Evolutionary conservation across 2,113 vertebrate species (phyloP).

Genomic region (Cygnus buccinator): DNA sequence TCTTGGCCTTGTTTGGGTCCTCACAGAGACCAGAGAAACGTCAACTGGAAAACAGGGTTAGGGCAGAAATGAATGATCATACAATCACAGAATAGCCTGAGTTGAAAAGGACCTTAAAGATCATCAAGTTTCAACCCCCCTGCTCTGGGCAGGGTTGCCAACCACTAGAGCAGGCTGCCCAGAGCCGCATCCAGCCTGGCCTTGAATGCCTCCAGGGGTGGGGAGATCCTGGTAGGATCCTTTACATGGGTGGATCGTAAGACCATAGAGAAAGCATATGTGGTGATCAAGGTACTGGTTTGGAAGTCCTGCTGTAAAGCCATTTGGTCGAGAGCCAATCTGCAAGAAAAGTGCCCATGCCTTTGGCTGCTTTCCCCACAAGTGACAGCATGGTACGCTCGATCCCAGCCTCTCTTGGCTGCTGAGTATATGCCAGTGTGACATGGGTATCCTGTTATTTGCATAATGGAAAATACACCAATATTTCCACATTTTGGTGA

Average conservation of each 20-base stretch:
- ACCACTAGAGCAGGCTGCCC: no score
- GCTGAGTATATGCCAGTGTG: neutral
- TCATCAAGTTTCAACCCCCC: no score
- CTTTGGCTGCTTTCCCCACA: slow-evolving; percentile 41
- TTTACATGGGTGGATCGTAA: neutral
- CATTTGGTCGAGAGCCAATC: neutral
- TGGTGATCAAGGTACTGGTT: neutral
- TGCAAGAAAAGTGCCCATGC: neutral
- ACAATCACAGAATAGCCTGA: no score
- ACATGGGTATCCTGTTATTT: neutral
- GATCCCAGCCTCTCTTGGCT: neutral
- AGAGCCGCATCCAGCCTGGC: no score
- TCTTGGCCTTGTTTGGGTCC: neutral
- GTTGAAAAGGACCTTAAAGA: no score
- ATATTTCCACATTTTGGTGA: neutral
- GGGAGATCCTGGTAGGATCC: neutral
- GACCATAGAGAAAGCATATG: neutral
- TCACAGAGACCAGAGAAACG: neutral
- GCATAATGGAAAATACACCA: neutral
- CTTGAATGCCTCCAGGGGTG: no score
- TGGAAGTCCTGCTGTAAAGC: neutral
- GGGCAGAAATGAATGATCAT: neutral
- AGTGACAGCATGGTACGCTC: neutral
- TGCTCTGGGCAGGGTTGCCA: no score
- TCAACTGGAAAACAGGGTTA: neutral